These are phyloP conservation scores for Nephrotoma flavescens DNA, from an alignment of 2,888 invertebrate genomes.

Conservation along the genomic window DNA sequence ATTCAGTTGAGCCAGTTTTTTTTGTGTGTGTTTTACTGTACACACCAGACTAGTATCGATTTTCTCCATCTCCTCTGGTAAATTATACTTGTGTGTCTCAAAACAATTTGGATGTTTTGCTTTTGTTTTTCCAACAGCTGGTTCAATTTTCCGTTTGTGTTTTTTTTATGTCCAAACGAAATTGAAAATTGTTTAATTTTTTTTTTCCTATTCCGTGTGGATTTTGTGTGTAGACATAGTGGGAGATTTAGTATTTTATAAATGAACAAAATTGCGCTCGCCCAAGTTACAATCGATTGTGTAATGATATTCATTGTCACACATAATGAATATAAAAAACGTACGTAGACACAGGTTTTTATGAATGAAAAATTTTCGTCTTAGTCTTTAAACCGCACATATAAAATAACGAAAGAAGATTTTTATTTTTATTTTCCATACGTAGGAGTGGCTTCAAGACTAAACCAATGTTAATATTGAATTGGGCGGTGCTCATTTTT, in stretches of 20 bases:
- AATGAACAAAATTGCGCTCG: not conserved
- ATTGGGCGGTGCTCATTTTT: not conserved
- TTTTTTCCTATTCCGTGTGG: not conserved
- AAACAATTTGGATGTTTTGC: not conserved
- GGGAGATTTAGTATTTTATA: not conserved
- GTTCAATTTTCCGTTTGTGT: not conserved
- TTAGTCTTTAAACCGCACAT: not conserved
- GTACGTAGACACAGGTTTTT: not conserved
- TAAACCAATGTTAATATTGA: not conserved
- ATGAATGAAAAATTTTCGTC: not conserved
- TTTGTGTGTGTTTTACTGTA: not conserved
- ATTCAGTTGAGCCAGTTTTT: not conserved
- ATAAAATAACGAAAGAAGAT: not conserved
- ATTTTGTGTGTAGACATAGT: not conserved
- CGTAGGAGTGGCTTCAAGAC: not conserved
- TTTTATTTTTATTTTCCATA: not conserved
- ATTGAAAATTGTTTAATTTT: not conserved
- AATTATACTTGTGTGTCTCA: not conserved
- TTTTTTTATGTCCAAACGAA: not conserved
- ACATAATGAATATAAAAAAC: not conserved
- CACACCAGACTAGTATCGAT: not conserved
- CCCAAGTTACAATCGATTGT: not conserved
- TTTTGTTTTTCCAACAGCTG: not conserved
- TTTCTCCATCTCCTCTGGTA: not conserved
- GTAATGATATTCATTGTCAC: not conserved